These are phyloP conservation scores for Drosophila formosana DNA, from an alignment of 2,888 invertebrate species.

Conservation along the genomic window DNA sequence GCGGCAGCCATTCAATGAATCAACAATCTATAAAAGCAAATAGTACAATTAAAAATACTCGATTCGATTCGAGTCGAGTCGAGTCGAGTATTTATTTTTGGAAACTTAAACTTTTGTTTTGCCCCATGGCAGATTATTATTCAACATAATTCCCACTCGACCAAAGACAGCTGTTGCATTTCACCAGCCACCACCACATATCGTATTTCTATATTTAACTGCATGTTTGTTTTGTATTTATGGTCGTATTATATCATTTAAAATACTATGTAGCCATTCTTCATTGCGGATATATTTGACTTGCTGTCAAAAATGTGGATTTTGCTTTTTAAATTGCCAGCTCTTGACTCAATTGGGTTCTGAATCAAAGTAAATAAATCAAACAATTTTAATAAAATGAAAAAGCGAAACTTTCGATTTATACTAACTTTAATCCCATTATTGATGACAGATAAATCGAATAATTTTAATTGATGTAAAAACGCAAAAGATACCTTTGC, in stretches of 20 bases:
- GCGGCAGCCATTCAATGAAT: conserved; percentile 5
- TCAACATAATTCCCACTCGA: neutral
- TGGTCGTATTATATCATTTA: neutral
- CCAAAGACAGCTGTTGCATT: conserved; percentile 1
- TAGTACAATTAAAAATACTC: conserved; percentile 3
- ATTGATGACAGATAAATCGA: too few relatives aligned
- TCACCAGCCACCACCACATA: neutral
- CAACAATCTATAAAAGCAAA: conserved; percentile 16
- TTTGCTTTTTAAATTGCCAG: too few relatives aligned
- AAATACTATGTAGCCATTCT: too few relatives aligned
- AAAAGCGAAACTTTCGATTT: too few relatives aligned
- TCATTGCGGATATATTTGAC: too few relatives aligned
- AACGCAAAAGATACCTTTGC: too few relatives aligned
- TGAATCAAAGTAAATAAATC: too few relatives aligned
- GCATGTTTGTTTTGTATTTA: neutral
- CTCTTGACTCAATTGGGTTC: too few relatives aligned
- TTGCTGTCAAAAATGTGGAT: too few relatives aligned
- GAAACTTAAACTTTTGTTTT: conserved; percentile 5
- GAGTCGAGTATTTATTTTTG: conserved; percentile 7
- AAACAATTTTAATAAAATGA: too few relatives aligned
- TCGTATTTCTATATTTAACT: neutral
- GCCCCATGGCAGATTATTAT: neutral
- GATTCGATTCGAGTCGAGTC: neutral
- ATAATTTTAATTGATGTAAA: too few relatives aligned
- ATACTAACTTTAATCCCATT: too few relatives aligned